Evolutionary conservation across 2,797 vertebrate genomes (phyloP), one percentile per base, ranked within the genome.

Genomic region (Holocentrus rufus): DNA sequence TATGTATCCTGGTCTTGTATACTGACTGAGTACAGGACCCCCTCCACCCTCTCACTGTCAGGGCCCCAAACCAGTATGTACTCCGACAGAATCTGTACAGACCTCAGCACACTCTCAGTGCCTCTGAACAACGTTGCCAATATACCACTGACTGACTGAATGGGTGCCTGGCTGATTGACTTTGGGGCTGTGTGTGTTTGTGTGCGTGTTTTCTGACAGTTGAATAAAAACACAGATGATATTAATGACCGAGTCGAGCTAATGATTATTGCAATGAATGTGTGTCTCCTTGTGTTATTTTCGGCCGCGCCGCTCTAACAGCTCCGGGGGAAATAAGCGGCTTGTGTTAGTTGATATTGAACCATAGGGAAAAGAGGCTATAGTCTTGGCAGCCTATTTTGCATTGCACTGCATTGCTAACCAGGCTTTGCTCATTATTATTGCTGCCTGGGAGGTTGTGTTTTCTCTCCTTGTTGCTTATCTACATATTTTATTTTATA

Each of bases 51-150:
- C 27, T 10, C 14, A 1, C 42, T 23, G 30, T 60, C n/a, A 58
- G 71, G 76, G 60, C 36, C 71, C 50, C 60, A 60, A 17, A 80
- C 52, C 70, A 62, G 31, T 62, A 59, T 52, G 65, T 50, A 27
- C 65, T 68, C 70, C 70, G 72, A 30, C 76, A 67, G 61, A 60
- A 70, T 77, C 64, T 76, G 77, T 82, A 67, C 69, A 81, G 84
- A 83, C 86, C 82, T 83, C 82, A 89, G 79, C 80, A 85, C 80
- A 88, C 76, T 76, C 76, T 69, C 77, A 85, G 88, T 89, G 89
- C 88, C 89, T 91, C 87, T 88, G 69, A 86, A 88, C 74, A 73
- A 83, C 44, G 80, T 82, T 90, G 85, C 82, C 86, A 88, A 89
- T 72, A 76, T 31, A 78, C 74, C 83, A 79, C 77, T 63, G 58